Conservation (phyloP, 2,888 invertebrate genomes). For the Trichacis sp. region DNA sequence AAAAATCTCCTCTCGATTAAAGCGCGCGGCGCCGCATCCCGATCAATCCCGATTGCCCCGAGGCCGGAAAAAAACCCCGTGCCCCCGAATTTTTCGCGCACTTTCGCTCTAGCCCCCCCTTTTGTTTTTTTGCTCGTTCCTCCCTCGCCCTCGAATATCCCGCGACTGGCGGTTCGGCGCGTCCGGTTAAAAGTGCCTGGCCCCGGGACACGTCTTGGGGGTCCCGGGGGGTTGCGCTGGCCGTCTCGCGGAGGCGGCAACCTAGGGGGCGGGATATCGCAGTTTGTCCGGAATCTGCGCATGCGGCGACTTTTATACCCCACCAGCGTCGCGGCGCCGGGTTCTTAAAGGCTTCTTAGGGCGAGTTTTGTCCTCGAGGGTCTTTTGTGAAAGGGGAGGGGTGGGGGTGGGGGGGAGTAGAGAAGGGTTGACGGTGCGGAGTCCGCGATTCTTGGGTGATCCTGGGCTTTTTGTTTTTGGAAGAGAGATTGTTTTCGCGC, state of each 20-base stretch:
- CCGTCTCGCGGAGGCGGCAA: slow-evolving; percentile 41
- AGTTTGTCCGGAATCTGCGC: slow-evolving; percentile 64
- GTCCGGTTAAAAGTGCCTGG: slow-evolving; percentile 56
- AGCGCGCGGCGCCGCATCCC: too few species aligned
- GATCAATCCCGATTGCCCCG: slow-evolving; percentile 39
- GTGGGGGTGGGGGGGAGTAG: slow-evolving; percentile 31
- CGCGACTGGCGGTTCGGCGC: slow-evolving; percentile 40
- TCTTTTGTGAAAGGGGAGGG: too few species aligned
- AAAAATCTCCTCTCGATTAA: slow-evolving; percentile 57
- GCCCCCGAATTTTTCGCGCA: too few species aligned
- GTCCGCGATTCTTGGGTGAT: not conserved
- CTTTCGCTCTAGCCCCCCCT: too few species aligned
- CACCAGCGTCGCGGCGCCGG: slow-evolving; percentile 55
- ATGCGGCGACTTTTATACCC: slow-evolving; percentile 67
- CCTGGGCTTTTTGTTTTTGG: not conserved
- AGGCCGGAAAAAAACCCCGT: too few species aligned
- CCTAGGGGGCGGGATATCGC: slow-evolving; percentile 62
- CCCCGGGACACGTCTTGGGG: slow-evolving; percentile 56
- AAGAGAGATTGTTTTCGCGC: slow-evolving; percentile 26
- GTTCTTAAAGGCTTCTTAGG: slow-evolving; percentile 69
- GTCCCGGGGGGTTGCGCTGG: slow-evolving; percentile 44
- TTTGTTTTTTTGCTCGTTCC: too few species aligned
- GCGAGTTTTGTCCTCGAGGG: slow-evolving; percentile 61
- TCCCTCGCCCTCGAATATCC: too few species aligned
- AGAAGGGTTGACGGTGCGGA: slow-evolving; percentile 51